phyloP scores from a whole-genome alignment of 2,888 invertebrate species.

The Drosophila setosimentum region DNA sequence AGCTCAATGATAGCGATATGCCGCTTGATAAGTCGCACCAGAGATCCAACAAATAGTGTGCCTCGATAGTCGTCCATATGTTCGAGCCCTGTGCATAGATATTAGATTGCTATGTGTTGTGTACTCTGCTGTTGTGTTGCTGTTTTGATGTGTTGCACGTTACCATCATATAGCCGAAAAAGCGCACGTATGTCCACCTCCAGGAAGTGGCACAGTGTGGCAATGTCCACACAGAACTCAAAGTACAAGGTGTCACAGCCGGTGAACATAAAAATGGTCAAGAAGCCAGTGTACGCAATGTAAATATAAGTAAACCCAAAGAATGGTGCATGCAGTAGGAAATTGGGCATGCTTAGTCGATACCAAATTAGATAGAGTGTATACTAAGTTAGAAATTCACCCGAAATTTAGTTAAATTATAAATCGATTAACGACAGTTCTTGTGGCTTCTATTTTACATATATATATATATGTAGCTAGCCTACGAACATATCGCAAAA shows the following conservation, averaged over 20 bases:
- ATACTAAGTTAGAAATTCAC: neutral
- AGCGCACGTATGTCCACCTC: slow-evolving; percentile 55
- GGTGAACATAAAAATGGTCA: slow-evolving; percentile 78
- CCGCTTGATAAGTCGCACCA: slow-evolving; percentile 57
- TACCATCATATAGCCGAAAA: slow-evolving; percentile 53
- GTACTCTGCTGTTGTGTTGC: neutral
- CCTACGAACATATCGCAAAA: neutral
- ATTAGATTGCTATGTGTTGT: neutral
- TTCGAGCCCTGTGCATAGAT: slow-evolving; percentile 18
- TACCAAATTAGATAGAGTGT: neutral
- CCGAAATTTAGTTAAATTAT: neutral
- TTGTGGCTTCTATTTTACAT: neutral
- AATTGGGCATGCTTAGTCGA: slow-evolving; percentile 64
- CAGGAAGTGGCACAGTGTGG: slow-evolving; percentile 60
- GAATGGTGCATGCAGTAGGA: slow-evolving; percentile 45
- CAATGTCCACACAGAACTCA: slow-evolving; percentile 72
- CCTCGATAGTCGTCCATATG: slow-evolving; percentile 31
- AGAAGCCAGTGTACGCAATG: slow-evolving; percentile 75
- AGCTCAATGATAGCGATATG: slow-evolving; percentile 71
- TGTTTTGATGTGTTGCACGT: neutral
- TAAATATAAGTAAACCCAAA: slow-evolving; percentile 73
- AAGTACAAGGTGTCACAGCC: slow-evolving; percentile 80
- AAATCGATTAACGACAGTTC: neutral
- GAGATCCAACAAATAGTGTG: slow-evolving; percentile 38
- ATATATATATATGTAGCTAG: neutral